A percentile compares a stretch with the other conserved stretches of the same genome.
Conservation (phyloP, 2,113 vertebrate genomes). For the Anser brachyrhynchus region DNA sequence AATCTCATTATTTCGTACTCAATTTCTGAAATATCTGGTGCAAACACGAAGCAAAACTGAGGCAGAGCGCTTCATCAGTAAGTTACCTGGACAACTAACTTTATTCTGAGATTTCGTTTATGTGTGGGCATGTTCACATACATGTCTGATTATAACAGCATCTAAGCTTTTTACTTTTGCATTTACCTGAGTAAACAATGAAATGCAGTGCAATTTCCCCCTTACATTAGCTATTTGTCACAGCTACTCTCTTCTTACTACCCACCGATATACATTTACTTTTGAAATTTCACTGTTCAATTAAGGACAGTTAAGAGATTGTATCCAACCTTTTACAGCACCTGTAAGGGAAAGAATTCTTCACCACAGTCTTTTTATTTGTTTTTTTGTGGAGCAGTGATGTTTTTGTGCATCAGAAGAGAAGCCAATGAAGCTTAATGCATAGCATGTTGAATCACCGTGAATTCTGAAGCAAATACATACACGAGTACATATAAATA, state of each 20-base stretch:
- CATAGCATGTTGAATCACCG: neutral
- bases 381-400: neutral
- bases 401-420: neutral
- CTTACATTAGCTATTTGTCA: neutral
- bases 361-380: neutral
- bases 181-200: neutral
- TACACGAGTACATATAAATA: neutral
- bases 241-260: neutral
- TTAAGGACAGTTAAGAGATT: neutral
- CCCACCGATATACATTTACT: neutral
- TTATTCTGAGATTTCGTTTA: neutral
- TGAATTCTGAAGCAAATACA: neutral
- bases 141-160: neutral
- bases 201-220: neutral
- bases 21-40: neutral
- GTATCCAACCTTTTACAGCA: neutral
- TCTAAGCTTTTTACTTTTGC: neutral
- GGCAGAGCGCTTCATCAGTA: neutral
- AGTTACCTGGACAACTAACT: neutral
- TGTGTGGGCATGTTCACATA: neutral
- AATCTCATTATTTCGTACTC: slow-evolving; percentile 27
- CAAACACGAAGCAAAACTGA: neutral
- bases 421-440: neutral
- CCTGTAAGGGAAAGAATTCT: neutral
- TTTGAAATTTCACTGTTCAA: neutral